A percentile compares a stretch with the other conserved stretches of the same genome.
Conservation (phyloP, 2,888 invertebrate genomes). For the Lochmaea capreae region DNA sequence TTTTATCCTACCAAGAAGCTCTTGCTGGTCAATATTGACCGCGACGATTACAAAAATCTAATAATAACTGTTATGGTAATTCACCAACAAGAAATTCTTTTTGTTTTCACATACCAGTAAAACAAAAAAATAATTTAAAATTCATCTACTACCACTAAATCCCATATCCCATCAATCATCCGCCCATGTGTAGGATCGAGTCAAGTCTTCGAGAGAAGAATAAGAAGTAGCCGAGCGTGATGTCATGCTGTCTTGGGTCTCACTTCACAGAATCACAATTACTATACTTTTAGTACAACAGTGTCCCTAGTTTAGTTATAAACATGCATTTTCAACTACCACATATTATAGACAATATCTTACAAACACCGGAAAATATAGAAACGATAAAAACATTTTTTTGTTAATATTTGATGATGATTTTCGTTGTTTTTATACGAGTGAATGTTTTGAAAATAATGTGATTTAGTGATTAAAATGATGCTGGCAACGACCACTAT, state of each 20-base stretch:
- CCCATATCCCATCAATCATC: conserved; percentile 7
- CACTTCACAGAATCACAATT: conserved; percentile 62
- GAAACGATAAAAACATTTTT: not conserved
- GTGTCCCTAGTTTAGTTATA: conserved; percentile 39
- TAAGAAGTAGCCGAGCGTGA: conserved; percentile 63
- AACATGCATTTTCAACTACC: conserved; percentile 36
- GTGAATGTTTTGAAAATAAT: no score
- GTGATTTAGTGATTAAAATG: conserved; percentile 44
- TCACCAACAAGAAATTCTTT: not conserved
- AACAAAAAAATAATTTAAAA: not conserved
- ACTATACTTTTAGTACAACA: conserved; percentile 48
- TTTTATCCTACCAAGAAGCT: no score
- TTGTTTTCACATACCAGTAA: not conserved
- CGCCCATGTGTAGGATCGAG: conserved; percentile 30
- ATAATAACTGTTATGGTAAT: not conserved
- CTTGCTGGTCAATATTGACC: no score
- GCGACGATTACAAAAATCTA: no score
- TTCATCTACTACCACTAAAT: not conserved
- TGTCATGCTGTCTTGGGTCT: conserved; percentile 64
- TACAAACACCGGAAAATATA: conserved; percentile 25
- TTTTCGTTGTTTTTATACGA: no score
- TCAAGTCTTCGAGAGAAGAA: conserved; percentile 55
- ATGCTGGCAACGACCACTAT: conserved; percentile 56
- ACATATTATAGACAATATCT: conserved; percentile 16
- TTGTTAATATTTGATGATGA: not conserved